Conservation (phyloP, 2,888 invertebrate genomes). For the Carpatolechia fugitivella region DNA sequence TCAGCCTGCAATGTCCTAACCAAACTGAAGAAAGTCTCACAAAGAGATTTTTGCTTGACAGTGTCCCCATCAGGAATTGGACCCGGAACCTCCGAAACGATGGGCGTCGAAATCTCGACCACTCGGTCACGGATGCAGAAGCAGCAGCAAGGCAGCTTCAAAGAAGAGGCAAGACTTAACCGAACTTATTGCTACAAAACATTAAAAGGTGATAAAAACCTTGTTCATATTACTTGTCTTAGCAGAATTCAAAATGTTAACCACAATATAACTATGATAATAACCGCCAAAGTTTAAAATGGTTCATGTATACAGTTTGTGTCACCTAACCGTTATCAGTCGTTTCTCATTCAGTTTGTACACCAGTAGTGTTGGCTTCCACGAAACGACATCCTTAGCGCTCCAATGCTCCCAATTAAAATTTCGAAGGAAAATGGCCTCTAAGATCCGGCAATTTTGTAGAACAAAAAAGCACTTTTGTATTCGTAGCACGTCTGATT, state of each 20-base stretch:
- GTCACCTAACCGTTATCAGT: no score
- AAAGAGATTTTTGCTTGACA: no score
- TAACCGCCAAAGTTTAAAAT: no score
- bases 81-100: no score
- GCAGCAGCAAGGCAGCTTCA: no score
- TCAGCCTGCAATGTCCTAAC: no score
- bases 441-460: conserved; percentile 64
- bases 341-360: background rate
- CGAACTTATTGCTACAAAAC: conserved; percentile 2
- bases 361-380: conserved; percentile 17
- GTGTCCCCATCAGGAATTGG: no score
- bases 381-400: conserved; percentile 48
- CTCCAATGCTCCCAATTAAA: conserved; percentile 77
- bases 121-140: no score
- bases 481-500: background rate
- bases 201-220: no score
- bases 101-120: no score
- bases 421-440: conserved; percentile 71
- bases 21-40: no score
- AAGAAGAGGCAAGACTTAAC: conserved; percentile 25
- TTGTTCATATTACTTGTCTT: conserved; percentile 35
- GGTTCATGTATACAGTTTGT: no score
- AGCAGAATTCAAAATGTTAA: conserved; percentile 43
- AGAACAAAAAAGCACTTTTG: conserved; percentile 34
- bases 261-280: conserved; percentile 29